A percentile compares a stretch with the other conserved stretches of the same genome.
Conservation (phyloP, 2,113 vertebrate species). For the Colistium nudipinnis region DNA sequence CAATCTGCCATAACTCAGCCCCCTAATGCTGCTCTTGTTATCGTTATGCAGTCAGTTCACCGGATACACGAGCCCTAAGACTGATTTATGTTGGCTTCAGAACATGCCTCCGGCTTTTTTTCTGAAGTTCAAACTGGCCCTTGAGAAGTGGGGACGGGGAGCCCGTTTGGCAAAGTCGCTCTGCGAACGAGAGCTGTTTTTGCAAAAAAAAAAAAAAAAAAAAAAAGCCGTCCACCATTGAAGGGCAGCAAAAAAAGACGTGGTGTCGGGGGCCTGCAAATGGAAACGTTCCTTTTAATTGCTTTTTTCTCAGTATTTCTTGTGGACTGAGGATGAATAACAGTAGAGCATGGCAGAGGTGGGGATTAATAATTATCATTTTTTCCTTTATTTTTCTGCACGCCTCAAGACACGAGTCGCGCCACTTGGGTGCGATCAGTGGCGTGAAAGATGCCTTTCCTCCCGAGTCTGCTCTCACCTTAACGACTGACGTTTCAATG, state of each 20-base stretch:
- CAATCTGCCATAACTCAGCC: not conserved
- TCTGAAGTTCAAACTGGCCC: constrained; percentile 22
- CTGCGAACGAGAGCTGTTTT: not conserved
- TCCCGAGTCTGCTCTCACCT: not conserved
- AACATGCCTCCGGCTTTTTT: constrained; percentile 8
- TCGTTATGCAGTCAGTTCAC: not conserved
- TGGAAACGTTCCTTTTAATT: not conserved
- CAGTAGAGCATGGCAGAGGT: too few relatives aligned
- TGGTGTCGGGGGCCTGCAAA: not conserved
- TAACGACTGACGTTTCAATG: not conserved
- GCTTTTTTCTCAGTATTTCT: not conserved
- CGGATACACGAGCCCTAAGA: not conserved
- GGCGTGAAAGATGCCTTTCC: not conserved
- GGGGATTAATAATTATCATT: not conserved
- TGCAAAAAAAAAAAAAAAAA: too few relatives aligned
- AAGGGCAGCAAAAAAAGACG: not conserved
- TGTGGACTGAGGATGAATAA: not conserved
- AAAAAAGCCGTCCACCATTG: not conserved
- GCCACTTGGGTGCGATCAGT: not conserved
- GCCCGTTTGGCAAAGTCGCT: constrained; percentile 9
- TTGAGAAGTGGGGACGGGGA: constrained; percentile 19
- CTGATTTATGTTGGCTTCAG: constrained; percentile 10
- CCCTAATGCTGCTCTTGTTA: not conserved
- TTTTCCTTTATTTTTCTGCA: not conserved
- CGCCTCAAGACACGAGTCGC: not conserved